Conservation (phyloP, 2,888 invertebrate genomes). For the Odontocolon sp. region DNA sequence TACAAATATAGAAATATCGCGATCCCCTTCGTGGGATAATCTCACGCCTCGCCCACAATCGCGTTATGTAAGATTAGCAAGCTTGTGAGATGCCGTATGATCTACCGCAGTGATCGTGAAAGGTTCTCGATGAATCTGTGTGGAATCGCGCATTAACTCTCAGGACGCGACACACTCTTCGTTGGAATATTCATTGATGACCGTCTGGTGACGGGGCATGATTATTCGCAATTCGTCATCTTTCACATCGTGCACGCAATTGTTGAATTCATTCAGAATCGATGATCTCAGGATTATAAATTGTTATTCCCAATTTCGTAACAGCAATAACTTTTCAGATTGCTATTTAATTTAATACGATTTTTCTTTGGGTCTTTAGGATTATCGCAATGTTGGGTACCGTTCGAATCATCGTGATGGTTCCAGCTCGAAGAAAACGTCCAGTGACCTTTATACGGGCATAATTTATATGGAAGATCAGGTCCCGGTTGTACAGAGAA, state of each 20-base stretch:
- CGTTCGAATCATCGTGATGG: constrained; percentile 26
- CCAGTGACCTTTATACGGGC: constrained; percentile 73
- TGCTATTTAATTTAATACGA: neutral
- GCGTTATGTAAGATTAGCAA: constrained; percentile 62
- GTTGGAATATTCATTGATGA: constrained; percentile 59
- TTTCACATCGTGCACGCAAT: constrained; percentile 16
- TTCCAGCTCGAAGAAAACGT: constrained; percentile 66
- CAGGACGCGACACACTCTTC: constrained; percentile 9
- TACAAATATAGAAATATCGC: constrained; percentile 32
- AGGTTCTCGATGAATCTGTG: constrained; percentile 65
- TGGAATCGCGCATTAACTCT: constrained; percentile 6
- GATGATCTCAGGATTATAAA: too few relatives aligned
- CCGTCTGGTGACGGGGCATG: neutral
- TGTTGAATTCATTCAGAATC: constrained; percentile 29
- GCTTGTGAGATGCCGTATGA: constrained; percentile 41
- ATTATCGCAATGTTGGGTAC: too few relatives aligned
- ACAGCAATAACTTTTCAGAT: too few relatives aligned
- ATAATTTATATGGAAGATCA: constrained; percentile 74
- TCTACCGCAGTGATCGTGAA: constrained; percentile 71
- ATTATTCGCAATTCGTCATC: constrained; percentile 51
- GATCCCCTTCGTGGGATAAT: constrained; percentile 71
- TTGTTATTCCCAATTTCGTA: too few relatives aligned
- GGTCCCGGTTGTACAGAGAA: constrained; percentile 39
- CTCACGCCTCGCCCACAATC: constrained; percentile 74
- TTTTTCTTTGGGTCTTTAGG: too few relatives aligned